Evolutionary conservation across 2,888 invertebrate genomes (phyloP), one percentile per base, ranked within the genome.

Genomic region (Ischnus inquisitorius): DNA sequence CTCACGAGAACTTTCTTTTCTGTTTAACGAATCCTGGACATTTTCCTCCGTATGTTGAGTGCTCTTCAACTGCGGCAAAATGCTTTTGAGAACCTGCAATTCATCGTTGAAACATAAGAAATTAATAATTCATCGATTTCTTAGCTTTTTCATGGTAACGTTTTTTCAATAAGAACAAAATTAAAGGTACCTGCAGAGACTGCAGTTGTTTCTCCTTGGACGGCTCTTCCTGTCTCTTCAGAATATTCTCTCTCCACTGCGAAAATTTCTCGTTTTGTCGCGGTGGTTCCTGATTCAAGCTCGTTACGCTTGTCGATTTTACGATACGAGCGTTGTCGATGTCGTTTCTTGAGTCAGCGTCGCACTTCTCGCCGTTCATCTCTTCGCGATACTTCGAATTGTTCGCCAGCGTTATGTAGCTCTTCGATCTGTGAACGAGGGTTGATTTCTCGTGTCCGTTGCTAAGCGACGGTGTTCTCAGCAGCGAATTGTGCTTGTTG

Each of bases 51-150:
- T 82, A 86, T 87, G 89, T 91, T 92, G 93, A 85, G 89, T 87
- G 69, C 87, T 91, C 81, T 92, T 92, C 89, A 93, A 89, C 88
- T 92, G 92, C 86, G 93, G 93, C 65, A 93, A 91, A 91, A 93
- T 93, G 90, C 91, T 92, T 84, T 92, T 93, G 46, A 93, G 88
- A 77, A 93, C 91, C 93, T 92, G 67, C 0, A 85, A 84, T 22
- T 10, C 6, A 48, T 48, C 48, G 16, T 48, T 48, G n/a, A 48
- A 34, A 4, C 8, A 5, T 16, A 16, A n/a, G n/a, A 12, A 28
- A 22, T 71, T 41, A 41, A 34, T 34, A 34, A 34, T 4, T 34
- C 34, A 34, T 8, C 34, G 34, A 34, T 34, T 43, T 43, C 2
- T 14, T 1, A 10, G 10, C 5, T 43, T 43, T 14, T 14, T 43